A percentile compares a stretch with the other conserved stretches of the same genome.
Evolutionary conservation across 2,113 vertebrate species (phyloP).

Genomic region (Halichoerus grypus): DNA sequence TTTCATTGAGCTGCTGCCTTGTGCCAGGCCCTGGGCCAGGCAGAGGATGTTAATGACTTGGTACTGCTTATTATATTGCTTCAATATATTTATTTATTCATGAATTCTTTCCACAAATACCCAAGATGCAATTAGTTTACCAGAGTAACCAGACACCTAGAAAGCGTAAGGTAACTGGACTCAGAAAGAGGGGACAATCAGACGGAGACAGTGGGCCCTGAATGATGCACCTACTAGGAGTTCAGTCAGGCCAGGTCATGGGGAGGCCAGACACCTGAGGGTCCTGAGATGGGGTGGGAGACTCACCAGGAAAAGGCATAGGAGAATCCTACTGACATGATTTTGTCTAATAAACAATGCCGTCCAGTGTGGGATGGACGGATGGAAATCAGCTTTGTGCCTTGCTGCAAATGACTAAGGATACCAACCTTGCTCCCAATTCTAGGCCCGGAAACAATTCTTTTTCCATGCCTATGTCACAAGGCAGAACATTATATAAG

Average conservation of each 20-base stretch:
- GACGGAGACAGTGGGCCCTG: not conserved
- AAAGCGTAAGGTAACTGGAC: not conserved
- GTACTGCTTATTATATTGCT: not conserved
- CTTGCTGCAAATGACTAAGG: not conserved
- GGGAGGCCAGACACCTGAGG: not conserved
- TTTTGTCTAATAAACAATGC: not conserved
- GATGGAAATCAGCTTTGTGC: not conserved
- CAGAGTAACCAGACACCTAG: not conserved
- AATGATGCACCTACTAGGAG: not conserved
- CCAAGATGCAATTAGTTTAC: not conserved
- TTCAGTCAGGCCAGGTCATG: not conserved
- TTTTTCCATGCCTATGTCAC: not conserved
- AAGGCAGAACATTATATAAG: not conserved
- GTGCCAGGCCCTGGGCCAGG: not conserved
- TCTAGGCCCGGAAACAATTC: not conserved
- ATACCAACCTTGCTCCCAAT: not conserved
- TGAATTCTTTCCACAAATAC: constrained; percentile 5
- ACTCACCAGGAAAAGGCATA: not conserved
- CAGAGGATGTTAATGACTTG: not conserved
- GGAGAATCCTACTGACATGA: not conserved
- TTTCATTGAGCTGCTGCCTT: not conserved
- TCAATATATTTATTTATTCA: not conserved
- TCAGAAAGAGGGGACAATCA: not conserved
- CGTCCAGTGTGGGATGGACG: not conserved
- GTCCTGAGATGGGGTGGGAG: not conserved